Percentiles rank a stretch among this genome's conserved stretches.
Conservation (phyloP, 2,113 vertebrate species). For the Campylomormyrus tamandua region DNA sequence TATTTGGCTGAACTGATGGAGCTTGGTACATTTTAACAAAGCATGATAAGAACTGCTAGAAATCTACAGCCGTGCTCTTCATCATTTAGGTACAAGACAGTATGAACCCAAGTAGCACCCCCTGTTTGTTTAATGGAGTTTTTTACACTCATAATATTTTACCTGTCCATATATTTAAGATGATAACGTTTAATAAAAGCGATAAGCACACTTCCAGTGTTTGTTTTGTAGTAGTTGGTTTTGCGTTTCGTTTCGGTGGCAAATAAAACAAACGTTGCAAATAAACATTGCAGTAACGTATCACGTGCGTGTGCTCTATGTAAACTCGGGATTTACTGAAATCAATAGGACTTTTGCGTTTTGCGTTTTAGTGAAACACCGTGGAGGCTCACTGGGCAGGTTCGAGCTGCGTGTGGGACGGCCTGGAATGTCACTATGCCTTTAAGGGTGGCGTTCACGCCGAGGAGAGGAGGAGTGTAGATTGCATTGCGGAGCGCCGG, state of each 20-base stretch:
- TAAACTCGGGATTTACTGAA: not conserved
- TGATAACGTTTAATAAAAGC: not conserved
- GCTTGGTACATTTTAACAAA: not conserved
- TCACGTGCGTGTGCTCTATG: not conserved
- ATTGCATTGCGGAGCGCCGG: conserved; percentile 39
- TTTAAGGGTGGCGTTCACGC: conserved; percentile 25
- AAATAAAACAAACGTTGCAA: not conserved
- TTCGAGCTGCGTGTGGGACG: conserved; percentile 9
- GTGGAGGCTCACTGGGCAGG: conserved; percentile 29
- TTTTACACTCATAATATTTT: not conserved
- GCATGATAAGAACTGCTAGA: not conserved
- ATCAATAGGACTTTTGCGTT: not conserved
- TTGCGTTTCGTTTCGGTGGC: not conserved
- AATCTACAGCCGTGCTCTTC: not conserved
- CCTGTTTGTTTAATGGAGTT: not conserved
- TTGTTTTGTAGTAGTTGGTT: not conserved
- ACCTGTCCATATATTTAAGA: not conserved
- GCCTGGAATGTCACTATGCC: not conserved
- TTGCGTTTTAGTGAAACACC: not conserved
- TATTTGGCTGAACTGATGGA: not conserved
- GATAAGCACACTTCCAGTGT: not conserved
- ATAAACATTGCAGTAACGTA: not conserved
- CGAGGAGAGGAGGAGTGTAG: conserved; percentile 34
- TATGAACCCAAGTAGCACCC: not conserved
- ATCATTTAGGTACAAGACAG: not conserved